A percentile compares a stretch with the other conserved stretches of the same genome.
These are phyloP conservation scores for Pseudochaenichthys georgianus DNA, from an alignment of 2,797 vertebrate species.

Conservation along the genomic window DNA sequence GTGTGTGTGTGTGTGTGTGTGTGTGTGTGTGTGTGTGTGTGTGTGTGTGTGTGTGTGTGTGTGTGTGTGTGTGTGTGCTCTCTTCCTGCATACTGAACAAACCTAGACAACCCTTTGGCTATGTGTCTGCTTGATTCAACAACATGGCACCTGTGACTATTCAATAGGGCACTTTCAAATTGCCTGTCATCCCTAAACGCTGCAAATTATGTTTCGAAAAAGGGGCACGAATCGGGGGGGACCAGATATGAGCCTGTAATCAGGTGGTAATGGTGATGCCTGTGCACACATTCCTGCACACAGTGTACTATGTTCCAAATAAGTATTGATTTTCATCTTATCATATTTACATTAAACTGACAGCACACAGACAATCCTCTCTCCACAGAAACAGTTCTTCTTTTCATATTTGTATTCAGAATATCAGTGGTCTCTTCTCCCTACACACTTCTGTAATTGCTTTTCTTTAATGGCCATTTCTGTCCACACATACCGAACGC, in stretches of 20 bases:
- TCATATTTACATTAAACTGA: slow-evolving; percentile 63
- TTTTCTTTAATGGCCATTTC: slow-evolving; percentile 60
- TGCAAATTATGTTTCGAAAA: slow-evolving; percentile 57
- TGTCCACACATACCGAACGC: slow-evolving; percentile 23
- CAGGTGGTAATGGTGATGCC: slow-evolving; percentile 56
- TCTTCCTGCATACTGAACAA: slow-evolving; percentile 31
- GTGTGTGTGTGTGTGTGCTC: slow-evolving; percentile 21
- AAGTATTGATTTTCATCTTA: slow-evolving; percentile 63
- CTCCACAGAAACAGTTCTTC: slow-evolving; percentile 15
- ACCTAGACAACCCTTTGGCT: slow-evolving; percentile 24
- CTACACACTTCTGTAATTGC: slow-evolving; percentile 69
- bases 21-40: too few species aligned
- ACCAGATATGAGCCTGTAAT: slow-evolving; percentile 55
- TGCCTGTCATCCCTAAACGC: slow-evolving; percentile 61
- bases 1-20: too few species aligned
- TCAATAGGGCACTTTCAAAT: slow-evolving; percentile 62
- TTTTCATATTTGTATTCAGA: slow-evolving; percentile 41
- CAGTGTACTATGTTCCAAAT: slow-evolving; percentile 52
- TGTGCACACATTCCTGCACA: slow-evolving; percentile 24
- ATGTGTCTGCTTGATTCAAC: slow-evolving; percentile 55
- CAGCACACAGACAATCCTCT: slow-evolving; percentile 4
- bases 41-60: fast-evolving
- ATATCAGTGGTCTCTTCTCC: slow-evolving; percentile 40
- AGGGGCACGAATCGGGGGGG: slow-evolving; percentile 35
- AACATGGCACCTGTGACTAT: slow-evolving; percentile 71